phyloP scores from a whole-genome alignment of 2,797 vertebrate species.

The Spondyliosoma cantharus region DNA sequence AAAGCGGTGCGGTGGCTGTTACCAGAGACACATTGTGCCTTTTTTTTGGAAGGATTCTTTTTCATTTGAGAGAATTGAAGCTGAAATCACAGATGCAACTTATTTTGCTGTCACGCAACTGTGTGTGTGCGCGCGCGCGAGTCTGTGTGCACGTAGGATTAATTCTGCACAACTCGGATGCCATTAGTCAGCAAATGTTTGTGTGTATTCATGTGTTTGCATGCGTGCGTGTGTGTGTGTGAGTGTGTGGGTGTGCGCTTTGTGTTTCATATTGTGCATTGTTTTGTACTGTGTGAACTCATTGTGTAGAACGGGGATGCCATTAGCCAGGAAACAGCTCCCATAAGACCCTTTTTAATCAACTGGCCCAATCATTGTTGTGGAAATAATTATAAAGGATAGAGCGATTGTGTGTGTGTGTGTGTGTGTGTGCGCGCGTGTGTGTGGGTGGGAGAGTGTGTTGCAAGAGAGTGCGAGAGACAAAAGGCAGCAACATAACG shows the following conservation, averaged over 20 bases:
- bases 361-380: constrained; percentile 75
- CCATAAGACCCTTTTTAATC: constrained; percentile 77
- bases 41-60: background rate
- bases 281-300: constrained; percentile 41
- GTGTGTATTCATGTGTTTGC: background rate
- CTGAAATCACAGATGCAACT: constrained; percentile 5
- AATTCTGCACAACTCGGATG: constrained; percentile 4
- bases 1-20: background rate
- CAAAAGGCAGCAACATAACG: constrained; percentile 47
- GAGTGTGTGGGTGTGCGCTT: background rate
- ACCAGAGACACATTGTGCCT: no score
- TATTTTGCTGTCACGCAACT: background rate
- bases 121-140: accelerated
- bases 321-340: constrained; percentile 74
- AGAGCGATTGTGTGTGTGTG: background rate
- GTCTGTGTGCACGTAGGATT: constrained; percentile 4
- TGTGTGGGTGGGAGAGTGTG: constrained; percentile 5
- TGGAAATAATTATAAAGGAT: constrained; percentile 76
- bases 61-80: constrained; percentile 2
- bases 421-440: background rate
- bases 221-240: background rate
- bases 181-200: constrained; percentile 46
- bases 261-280: constrained; percentile 24
- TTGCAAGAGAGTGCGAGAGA: background rate
- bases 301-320: constrained; percentile 58